Conservation (phyloP, 2,113 vertebrate genomes). For the Sialia sialis region DNA sequence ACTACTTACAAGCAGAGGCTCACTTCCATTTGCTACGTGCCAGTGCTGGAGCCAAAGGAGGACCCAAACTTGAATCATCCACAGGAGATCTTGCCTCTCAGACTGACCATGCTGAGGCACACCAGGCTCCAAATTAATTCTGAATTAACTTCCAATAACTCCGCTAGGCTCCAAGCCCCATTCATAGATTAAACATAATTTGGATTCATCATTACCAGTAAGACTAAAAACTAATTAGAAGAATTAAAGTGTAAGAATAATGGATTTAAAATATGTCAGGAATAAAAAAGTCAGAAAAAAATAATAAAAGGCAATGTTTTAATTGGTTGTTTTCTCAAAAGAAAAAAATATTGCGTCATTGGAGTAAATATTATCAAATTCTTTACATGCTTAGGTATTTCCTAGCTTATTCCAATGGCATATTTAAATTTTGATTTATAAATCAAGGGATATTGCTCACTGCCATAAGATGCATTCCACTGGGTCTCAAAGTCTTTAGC, state of each 20-base stretch:
- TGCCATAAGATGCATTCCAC: background rate
- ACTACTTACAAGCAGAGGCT: background rate
- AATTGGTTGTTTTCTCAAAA: background rate
- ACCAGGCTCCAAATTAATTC: background rate
- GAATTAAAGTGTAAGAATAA: background rate
- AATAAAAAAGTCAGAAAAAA: background rate
- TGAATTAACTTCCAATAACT: background rate
- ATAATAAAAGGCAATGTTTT: background rate
- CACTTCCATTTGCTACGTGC: accelerated
- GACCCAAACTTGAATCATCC: background rate
- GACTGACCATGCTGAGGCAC: background rate
- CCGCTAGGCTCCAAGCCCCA: background rate
- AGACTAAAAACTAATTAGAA: background rate
- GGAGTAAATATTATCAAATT: background rate
- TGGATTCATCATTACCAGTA: background rate
- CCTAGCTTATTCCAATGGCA: background rate
- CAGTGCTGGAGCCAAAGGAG: background rate
- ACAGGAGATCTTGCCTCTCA: background rate
- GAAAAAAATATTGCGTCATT: background rate
- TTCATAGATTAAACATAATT: background rate
- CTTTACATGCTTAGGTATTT: background rate
- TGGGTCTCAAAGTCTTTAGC: constrained; percentile 10
- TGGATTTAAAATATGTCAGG: background rate
- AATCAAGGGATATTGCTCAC: background rate
- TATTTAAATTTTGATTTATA: constrained; percentile 19